Base-by-base conservation (phyloP, 2,888 invertebrate species). In the Gastracanthus pulcherrimus region DNA sequence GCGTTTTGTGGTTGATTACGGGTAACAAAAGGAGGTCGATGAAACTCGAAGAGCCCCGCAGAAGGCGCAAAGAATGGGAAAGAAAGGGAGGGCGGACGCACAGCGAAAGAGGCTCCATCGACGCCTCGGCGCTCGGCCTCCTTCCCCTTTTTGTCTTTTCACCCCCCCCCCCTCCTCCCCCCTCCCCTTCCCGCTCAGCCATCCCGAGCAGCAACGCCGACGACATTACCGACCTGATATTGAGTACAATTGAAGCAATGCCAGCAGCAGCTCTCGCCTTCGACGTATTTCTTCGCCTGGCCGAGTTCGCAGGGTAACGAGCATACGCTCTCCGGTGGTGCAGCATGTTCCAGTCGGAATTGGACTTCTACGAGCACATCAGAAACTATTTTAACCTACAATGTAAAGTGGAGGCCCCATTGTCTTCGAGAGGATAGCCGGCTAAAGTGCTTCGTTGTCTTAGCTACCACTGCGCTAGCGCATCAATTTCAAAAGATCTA, bases 211-310 rank as follows among this genome's bases (percentile, higher is more conserved):
- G n/a, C 31, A 9, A 36, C 64, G 31, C 3, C 64, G 80, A 70
- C 55, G 72, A 82, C 79, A 80, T 77, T 62, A 85, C 83, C 69
- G 38, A 89, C 96, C 95, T 97, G 96, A 92, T 97, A 97, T 89
- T 95, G 95, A 66, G 96, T 95, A 92, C 98, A 98, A 91, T 96
- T 96, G 92, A 96, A 96, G 92, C 98, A 98, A 90, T 97, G 97
- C 97, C 98, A 98, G 91, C 98, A 98, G 92, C 98, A 98, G 91
- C 96, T 96, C 92, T 98, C 97, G 0, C 97, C 98, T 90, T 97
- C 97, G 64, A 97, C 96, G 92, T 97, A 97, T 91, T 97, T 96
- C 93, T 97, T 97, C 82, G 97, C 98, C 92, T 98, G 97, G 0
- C 97, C 98, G 79, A 94, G 93, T 87, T 95, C 95, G 90, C 98